Evolutionary conservation across 2,113 vertebrate genomes (phyloP), one percentile per base, ranked within the genome.

Genomic region (Ictidomys tridecemlineatus): DNA sequence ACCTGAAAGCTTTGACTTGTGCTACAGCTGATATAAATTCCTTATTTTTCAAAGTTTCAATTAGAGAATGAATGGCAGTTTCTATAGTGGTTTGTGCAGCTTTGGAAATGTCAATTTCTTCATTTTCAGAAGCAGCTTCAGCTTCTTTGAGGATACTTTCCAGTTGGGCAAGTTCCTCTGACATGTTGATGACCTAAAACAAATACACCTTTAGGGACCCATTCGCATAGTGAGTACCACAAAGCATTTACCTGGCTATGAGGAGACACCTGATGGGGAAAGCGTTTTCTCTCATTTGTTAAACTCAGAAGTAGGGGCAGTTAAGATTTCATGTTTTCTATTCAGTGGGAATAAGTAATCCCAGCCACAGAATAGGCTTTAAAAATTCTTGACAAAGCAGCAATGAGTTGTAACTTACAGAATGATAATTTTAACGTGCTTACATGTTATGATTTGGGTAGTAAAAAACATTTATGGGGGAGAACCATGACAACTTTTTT

Each of bases 1-100:
- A 99, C 99, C 99, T 99, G 97, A 99, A 99, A 97, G 99, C 98
- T 98, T 99, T 99, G 98, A 99, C 99, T 97, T 99, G 99, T 70
- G 99, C 98, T 82, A 99, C 99, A 53, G 99, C 99, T 48, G 99
- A 99, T 96, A 98, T 74, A 98, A 99, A 99, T 96, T 99, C 99
- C 95, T 99, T 98, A 94, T 98, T 99, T 98, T 99, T 99, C 95
- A 99, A 98, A 32, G 99, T 99, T 98, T 99, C 99, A 45, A 99
- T 99, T 91, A 99, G 99, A 20, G 99, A 99, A 94, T 99, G 99
- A 98, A 99, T 99, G 76, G 99, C 99, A 0, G 99, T 99, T 98
- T 99, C 99, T 1, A 99, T 99, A 97, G 98, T 99, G 53, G 98
- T 98, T 88, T 99, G 99, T n/a, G 99, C 99, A n/a, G 99, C 98